Evolutionary conservation across 1,140 invertebrate species (phyloP).

Genomic region (Macrobrachium rosenbergii): DNA sequence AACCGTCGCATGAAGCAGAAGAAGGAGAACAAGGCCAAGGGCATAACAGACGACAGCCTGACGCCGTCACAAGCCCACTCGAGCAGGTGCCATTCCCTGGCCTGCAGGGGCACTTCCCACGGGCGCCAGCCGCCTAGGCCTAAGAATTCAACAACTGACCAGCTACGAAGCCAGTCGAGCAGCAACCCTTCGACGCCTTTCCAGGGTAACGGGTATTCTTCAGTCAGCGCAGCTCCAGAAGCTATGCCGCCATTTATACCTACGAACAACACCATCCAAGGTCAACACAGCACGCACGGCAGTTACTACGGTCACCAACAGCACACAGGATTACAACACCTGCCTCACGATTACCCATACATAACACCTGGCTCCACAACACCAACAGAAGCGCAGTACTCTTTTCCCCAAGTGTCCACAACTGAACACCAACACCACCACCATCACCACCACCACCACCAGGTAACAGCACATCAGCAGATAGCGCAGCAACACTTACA

Average conservation of each 20-base stretch:
- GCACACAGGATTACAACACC: slow-evolving; percentile 1
- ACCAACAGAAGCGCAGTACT: background rate
- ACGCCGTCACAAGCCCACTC: slow-evolving; percentile 76
- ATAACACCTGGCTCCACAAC: background rate
- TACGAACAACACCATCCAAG: too few species aligned
- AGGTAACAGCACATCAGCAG: slow-evolving; percentile 3
- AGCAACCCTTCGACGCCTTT: too few species aligned
- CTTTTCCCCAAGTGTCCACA: background rate
- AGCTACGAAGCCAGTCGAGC: background rate
- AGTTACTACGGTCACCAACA: background rate
- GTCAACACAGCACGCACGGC: slow-evolving; percentile 3
- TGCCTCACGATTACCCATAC: background rate
- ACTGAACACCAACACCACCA: background rate
- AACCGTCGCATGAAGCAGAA: slow-evolving; percentile 99
- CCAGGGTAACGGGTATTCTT: too few species aligned
- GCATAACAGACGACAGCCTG: slow-evolving; percentile 89
- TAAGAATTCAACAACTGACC: background rate
- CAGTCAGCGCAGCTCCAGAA: too few species aligned
- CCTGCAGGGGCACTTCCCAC: slow-evolving; percentile 15
- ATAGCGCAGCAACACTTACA: slow-evolving; percentile 19
- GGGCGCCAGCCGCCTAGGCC: background rate
- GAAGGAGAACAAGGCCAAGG: slow-evolving; percentile 89
- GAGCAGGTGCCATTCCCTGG: slow-evolving; percentile 23
- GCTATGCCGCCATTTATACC: too few species aligned
- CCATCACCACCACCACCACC: slow-evolving; percentile 6